A percentile compares a stretch with the other conserved stretches of the same genome.
phyloP scores from a whole-genome alignment of 1,140 invertebrate species.

The Parasteatoda tepidariorum region DNA sequence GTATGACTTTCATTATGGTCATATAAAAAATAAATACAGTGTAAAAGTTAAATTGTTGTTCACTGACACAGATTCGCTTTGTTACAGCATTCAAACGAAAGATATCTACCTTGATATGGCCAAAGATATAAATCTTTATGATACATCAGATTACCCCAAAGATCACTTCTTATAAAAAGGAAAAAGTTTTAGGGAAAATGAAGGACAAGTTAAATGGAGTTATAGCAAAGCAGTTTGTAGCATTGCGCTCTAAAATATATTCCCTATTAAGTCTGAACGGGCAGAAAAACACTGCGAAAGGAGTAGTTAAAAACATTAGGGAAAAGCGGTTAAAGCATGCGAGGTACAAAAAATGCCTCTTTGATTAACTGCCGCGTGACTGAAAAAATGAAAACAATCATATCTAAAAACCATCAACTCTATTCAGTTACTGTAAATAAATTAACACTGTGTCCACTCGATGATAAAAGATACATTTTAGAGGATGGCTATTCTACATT shows the following conservation, averaged over 20 bases:
- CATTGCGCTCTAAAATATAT: not conserved
- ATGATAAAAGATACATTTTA: too few species aligned
- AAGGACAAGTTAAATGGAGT: not conserved
- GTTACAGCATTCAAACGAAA: not conserved
- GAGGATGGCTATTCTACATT: too few species aligned
- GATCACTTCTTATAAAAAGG: not conserved
- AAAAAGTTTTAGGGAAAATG: not conserved
- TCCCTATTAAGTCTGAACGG: not conserved
- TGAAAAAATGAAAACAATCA: too few species aligned
- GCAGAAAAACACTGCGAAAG: not conserved
- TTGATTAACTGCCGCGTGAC: too few species aligned
- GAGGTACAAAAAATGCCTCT: not conserved
- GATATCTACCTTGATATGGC: not conserved
- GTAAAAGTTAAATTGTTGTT: not conserved
- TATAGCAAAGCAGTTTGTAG: not conserved
- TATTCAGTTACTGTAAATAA: too few species aligned
- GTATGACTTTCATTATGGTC: not conserved
- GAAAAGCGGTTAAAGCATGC: not conserved
- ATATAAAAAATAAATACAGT: not conserved
- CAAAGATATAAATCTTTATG: not conserved
- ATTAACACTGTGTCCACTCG: too few species aligned
- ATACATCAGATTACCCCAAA: not conserved
- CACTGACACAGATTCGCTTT: not conserved
- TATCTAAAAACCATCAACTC: too few species aligned
- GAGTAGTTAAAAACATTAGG: not conserved